phyloP scores from a whole-genome alignment of 1,140 invertebrate species.

The Drosophila erecta region DNA sequence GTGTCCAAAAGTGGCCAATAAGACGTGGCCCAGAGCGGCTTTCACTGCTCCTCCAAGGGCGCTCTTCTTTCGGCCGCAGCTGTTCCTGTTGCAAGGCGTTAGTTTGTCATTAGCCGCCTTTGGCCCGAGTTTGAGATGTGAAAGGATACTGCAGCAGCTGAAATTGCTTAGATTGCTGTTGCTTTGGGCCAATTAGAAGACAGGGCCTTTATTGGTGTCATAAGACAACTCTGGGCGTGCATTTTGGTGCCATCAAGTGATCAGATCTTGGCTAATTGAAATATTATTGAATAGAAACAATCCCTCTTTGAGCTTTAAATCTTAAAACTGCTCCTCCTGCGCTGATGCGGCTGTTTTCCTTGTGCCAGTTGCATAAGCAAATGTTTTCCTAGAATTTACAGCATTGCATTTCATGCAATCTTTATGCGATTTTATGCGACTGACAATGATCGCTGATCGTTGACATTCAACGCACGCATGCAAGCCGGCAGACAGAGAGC shows the following conservation, averaged over 20 bases:
- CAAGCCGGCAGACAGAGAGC: neutral
- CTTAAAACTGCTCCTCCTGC: conserved; percentile 8
- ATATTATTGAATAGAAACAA: neutral
- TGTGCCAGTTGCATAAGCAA: conserved; percentile 64
- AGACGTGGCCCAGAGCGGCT: conserved; percentile 12
- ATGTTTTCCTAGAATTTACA: conserved; percentile 76
- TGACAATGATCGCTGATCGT: conserved; percentile 67
- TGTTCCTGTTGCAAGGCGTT: conserved; percentile 21
- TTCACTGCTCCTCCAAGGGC: conserved; percentile 47
- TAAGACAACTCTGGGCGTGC: too few species aligned
- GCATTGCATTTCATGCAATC: conserved; percentile 60
- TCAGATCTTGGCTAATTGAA: too few species aligned
- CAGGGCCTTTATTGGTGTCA: too few species aligned
- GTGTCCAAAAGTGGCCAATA: conserved; percentile 35
- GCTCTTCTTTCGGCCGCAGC: conserved; percentile 2
- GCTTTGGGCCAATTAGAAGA: too few species aligned
- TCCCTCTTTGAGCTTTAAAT: neutral
- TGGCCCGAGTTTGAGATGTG: neutral
- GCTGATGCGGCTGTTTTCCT: conserved; percentile 48
- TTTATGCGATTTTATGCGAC: conserved; percentile 62
- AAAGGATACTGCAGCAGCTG: too few species aligned
- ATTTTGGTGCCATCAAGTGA: too few species aligned
- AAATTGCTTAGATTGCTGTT: neutral
- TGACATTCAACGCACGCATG: conserved; percentile 67
- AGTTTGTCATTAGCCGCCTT: neutral